A percentile compares a stretch with the other conserved stretches of the same genome.
Conservation (phyloP, 2,888 invertebrate species). For the Chaitophorus viminalis region DNA sequence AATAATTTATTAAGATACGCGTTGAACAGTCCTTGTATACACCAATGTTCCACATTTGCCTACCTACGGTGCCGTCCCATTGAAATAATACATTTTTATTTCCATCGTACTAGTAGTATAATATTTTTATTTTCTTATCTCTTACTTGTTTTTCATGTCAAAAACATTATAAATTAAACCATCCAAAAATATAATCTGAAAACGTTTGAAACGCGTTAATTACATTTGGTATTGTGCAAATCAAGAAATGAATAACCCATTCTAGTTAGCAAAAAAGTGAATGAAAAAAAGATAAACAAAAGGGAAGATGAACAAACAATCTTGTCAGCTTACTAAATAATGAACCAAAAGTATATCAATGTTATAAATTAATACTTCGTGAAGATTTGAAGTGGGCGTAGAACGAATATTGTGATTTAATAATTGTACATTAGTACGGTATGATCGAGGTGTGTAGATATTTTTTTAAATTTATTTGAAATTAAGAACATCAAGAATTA, state of each 20-base stretch:
- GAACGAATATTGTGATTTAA: no score
- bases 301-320: slow-evolving; percentile 1
- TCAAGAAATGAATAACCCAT: not conserved
- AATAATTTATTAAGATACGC: not conserved
- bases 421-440: no score
- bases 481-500: no score
- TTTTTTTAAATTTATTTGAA: no score
- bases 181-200: not conserved
- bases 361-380: slow-evolving; percentile 22
- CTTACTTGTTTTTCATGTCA: not conserved
- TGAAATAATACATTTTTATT: not conserved
- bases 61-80: not conserved
- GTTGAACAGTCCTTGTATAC: not conserved
- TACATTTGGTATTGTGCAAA: not conserved
- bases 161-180: slow-evolving; percentile 5
- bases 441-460: no score
- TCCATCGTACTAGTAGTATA: not conserved
- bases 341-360: not conserved
- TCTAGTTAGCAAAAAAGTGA: not conserved
- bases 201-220: not conserved
- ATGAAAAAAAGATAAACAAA: slow-evolving; percentile 5
- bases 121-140: not conserved
- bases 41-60: not conserved
- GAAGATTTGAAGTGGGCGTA: no score
- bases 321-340: not conserved